Evolutionary conservation across 2,797 vertebrate genomes (phyloP).

Genomic region (Distichodus sexfasciatus): DNA sequence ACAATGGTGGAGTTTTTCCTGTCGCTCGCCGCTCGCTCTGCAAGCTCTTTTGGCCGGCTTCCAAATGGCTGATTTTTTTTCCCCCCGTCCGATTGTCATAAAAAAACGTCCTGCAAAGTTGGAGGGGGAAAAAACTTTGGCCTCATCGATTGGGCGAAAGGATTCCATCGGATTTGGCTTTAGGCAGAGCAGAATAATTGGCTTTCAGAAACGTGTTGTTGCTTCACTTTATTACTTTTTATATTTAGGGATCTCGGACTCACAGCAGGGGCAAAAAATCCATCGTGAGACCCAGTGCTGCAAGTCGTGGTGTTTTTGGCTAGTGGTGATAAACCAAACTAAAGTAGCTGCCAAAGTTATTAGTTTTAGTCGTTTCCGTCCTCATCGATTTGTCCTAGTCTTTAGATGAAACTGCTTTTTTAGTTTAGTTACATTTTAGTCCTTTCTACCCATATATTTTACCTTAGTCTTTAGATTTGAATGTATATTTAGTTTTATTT

Average conservation of each 20-base stretch:
- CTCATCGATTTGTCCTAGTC: no score
- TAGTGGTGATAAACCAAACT: no score
- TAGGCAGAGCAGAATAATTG: conserved; percentile 43
- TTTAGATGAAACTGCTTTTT: no score
- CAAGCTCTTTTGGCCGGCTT: conserved; percentile 40
- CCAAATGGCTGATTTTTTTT: conserved; percentile 57
- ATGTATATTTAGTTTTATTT: no score
- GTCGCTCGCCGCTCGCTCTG: conserved; percentile 53
- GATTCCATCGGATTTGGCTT: conserved; percentile 63
- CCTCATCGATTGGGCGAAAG: conserved; percentile 61
- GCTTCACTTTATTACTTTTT: conserved; percentile 28
- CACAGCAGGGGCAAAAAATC: neutral
- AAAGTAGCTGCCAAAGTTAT: no score
- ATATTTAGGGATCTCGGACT: conserved; percentile 23
- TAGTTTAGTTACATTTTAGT: no score
- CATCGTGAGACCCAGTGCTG: no score
- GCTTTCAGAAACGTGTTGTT: conserved; percentile 35
- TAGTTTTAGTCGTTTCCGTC: no score
- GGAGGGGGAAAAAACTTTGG: conserved; percentile 51
- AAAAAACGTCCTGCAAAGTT: conserved; percentile 52
- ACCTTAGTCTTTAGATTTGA: no score
- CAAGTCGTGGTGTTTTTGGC: no score
- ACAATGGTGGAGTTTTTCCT: conserved; percentile 57
- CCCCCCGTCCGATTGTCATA: conserved; percentile 50
- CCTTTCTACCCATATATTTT: no score